Evolutionary conservation across 2,113 vertebrate genomes (phyloP), one percentile per base, ranked within the genome.

Genomic region (Sorex fumeus): DNA sequence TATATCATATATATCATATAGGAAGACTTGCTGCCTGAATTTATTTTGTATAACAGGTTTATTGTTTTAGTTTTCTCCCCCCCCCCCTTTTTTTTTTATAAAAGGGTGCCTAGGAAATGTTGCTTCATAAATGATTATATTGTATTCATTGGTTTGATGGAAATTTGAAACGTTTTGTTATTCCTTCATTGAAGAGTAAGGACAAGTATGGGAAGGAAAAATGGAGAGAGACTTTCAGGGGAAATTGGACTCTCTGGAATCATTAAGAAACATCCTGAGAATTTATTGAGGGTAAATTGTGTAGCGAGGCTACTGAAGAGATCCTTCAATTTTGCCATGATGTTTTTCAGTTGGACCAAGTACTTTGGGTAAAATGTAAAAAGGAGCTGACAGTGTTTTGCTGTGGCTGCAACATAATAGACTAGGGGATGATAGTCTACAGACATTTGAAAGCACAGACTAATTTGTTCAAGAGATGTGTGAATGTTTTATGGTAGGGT

Each of bases 171-270:
- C 74, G 53, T 87, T 91, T 71, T 84, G 43, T 78, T 12, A 80
- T 57, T 9, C 13, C 87, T 13, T n/a, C 90, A 8, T 81, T 21
- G 12, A 13, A 21, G 21, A 57, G 4, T 27, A 10, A 93, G 34
- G 81, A 3, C 74, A 85, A 69, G 40, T 93, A 80, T 74, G 32
- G 43, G 50, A 79, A 74, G 45, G 82, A 90, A 82, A 93, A 30
- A 69, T 47, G 32, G 69, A 92, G 11, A 47, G 10, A 34, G 77
- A 70, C 70, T 69, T 64, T 70, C 36, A 84, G 12, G 40, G 76
- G 19, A 69, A 83, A 50, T n/a, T 34, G 66, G 40, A 13, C 57
- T 89, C 18, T 67, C 0, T 5, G 15, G 19, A 25, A 12, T 72
- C 45, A 34, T 57, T 83, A 10, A 82, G 70, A 82, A 93, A 62